These are phyloP conservation scores for Oreochromis spilurus DNA, from an alignment of 2,113 vertebrate species.

Conservation along the genomic window DNA sequence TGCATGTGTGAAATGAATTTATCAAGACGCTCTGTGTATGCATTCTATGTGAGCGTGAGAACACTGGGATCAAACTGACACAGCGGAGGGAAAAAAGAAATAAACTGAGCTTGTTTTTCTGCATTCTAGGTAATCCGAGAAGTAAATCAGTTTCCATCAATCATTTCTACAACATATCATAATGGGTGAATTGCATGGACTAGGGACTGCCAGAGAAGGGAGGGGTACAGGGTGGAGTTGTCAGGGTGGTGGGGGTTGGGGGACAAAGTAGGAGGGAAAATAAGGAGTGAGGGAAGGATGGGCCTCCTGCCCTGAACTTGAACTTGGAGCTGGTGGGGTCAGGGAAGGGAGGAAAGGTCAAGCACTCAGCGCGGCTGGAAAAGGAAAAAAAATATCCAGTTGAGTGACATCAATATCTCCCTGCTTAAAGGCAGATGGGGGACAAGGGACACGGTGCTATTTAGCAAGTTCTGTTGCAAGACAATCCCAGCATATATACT, in stretches of 20 bases:
- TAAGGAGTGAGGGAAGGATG: constrained; percentile 13
- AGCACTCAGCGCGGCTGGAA: constrained; percentile 3
- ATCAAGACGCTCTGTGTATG: neutral
- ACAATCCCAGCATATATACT: neutral
- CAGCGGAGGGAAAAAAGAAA: neutral
- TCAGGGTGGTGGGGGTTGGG: neutral
- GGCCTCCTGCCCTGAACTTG: constrained; percentile 67
- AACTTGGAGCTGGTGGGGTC: constrained; percentile 58
- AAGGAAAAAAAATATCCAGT: constrained; percentile 27
- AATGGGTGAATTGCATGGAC: neutral
- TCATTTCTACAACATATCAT: constrained; percentile 12
- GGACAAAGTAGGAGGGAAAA: constrained; percentile 10
- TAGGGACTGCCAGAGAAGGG: neutral
- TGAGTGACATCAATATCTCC: constrained; percentile 31
- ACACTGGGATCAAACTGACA: neutral
- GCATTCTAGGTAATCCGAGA: neutral
- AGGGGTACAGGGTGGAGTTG: neutral
- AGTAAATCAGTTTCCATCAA: neutral
- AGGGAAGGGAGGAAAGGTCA: constrained; percentile 38
- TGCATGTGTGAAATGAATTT: constrained; percentile 7
- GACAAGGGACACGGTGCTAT: neutral
- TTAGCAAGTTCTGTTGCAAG: neutral
- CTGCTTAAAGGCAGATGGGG: constrained; percentile 2
- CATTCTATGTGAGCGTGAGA: neutral
- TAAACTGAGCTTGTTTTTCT: neutral